phyloP scores from a whole-genome alignment of 2,113 vertebrate genomes.

The Ovis canadensis region DNA sequence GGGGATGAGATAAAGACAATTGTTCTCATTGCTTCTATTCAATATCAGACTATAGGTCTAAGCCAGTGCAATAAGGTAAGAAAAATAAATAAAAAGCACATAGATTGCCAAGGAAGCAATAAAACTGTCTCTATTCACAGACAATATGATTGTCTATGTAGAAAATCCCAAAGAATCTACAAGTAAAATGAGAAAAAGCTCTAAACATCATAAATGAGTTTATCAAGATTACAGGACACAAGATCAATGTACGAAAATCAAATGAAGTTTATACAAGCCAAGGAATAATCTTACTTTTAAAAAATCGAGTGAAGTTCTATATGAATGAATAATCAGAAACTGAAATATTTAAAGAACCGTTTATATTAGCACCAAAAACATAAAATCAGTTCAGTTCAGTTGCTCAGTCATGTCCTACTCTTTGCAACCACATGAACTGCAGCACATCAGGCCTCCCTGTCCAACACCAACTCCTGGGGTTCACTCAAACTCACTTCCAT shows the following conservation, averaged over 20 bases:
- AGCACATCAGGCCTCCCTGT: no score
- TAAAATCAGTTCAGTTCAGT: background rate
- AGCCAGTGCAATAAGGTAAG: background rate
- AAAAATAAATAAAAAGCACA: background rate
- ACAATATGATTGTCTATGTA: background rate
- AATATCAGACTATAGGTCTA: background rate
- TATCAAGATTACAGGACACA: background rate
- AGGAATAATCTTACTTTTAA: background rate
- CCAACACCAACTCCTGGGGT: no score
- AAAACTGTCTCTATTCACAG: background rate
- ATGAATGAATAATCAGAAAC: background rate
- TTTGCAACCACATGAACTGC: rapidly evolving
- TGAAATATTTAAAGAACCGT: background rate
- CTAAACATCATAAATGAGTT: background rate
- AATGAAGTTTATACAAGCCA: background rate
- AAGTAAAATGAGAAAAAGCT: background rate
- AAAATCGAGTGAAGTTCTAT: background rate
- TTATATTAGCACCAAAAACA: background rate
- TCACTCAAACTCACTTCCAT: no score
- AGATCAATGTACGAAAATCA: background rate
- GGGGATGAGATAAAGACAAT: background rate
- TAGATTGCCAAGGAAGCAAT: background rate
- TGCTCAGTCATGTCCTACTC: rapidly evolving
- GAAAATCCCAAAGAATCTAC: background rate
- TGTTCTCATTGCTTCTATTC: background rate